Percentiles rank a stretch among this genome's conserved stretches.
Conservation (phyloP, 2,888 invertebrate genomes). For the Salticus scenicus region DNA sequence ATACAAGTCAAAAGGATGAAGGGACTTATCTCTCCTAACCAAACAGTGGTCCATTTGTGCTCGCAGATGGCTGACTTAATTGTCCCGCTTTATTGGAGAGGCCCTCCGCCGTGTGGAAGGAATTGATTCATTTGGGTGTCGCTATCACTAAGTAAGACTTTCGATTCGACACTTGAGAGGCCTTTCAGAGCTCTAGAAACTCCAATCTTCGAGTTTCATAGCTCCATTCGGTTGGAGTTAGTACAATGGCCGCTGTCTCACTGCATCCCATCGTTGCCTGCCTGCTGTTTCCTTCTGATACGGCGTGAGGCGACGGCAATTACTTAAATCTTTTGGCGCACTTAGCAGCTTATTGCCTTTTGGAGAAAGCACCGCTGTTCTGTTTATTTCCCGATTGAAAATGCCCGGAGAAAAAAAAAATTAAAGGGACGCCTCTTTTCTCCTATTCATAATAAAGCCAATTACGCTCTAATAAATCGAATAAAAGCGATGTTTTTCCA, state of each 20-base stretch:
- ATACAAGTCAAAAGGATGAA: conserved; percentile 47
- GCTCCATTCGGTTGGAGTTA: conserved; percentile 49
- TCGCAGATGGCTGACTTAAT: conserved; percentile 69
- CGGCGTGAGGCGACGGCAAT: conserved; percentile 51
- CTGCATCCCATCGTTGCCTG: conserved; percentile 15
- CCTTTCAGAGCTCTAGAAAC: conserved; percentile 29
- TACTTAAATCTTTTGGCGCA: conserved; percentile 63
- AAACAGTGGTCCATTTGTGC: conserved; percentile 69
- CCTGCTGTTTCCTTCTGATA: conserved; percentile 67
- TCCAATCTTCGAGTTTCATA: conserved; percentile 50
- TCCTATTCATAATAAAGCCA: conserved; percentile 60
- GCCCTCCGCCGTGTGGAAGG: conserved; percentile 52
- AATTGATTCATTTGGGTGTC: conserved; percentile 67
- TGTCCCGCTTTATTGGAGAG: conserved; percentile 65
- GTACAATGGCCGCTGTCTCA: conserved; percentile 53
- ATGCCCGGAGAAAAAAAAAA: conserved; percentile 19
- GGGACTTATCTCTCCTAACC: conserved; percentile 67
- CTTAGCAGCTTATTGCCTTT: conserved; percentile 64
- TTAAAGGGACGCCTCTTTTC: conserved; percentile 42
- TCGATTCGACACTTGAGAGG: conserved; percentile 29
- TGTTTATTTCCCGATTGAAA: conserved; percentile 54
- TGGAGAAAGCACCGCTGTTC: conserved; percentile 19
- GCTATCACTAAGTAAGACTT: conserved; percentile 68
- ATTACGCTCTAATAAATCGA: conserved; percentile 70
- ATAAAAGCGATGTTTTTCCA: conserved; percentile 62